Base-by-base conservation (phyloP, 2,797 vertebrate genomes). In the Myotis myotis region DNA sequence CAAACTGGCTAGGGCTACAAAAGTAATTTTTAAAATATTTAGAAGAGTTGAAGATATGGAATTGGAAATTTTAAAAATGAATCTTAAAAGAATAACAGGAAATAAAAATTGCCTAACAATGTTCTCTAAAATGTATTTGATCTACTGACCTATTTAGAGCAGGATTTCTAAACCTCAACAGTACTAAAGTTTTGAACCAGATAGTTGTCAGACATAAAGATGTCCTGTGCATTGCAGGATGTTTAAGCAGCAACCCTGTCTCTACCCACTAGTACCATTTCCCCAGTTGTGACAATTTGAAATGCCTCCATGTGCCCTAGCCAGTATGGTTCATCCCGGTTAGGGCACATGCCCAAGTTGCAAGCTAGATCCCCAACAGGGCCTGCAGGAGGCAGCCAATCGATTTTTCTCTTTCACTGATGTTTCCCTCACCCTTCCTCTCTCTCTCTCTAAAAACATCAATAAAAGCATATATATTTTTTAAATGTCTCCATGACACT, bases 11-110 rank as follows among this genome's bases (percentile, higher is more conserved):
- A 30, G 25, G 9, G 57, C 57, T 62, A 15, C 6, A 64, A 64
- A 30, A 96, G 47, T 83, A 78, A 87, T 70, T 78, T 71, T 89
- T 55, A 23, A 53, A 91, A 78, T 78, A 57, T 62, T 84, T 91
- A 60, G 28, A 93, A 81, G 64, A 90, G 16, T 30, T 91, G 28
- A 78, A 72, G 2, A 23, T 1, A 84, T 49, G 16, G 60, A 87
- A 87, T 72, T 66, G 9, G 1, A 91, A 57, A 16, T 76, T 85
- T 81, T 71, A 81, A 51, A 75, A 91, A 72, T 33, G 2, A 88
- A 80, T 66, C 70, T 85, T 88, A 68, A 75, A 89, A 85, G 5
- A 8, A 17, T 91, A 93, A 33, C 36, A 76, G 75, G 44, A 87
- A 88, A 25, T 80, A 88, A 28, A 95, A 28, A 53, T 55, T 80